Percentiles rank a stretch among this genome's conserved stretches.
phyloP scores from a whole-genome alignment of 2,797 vertebrate genomes.

The Simalia tracyae region DNA sequence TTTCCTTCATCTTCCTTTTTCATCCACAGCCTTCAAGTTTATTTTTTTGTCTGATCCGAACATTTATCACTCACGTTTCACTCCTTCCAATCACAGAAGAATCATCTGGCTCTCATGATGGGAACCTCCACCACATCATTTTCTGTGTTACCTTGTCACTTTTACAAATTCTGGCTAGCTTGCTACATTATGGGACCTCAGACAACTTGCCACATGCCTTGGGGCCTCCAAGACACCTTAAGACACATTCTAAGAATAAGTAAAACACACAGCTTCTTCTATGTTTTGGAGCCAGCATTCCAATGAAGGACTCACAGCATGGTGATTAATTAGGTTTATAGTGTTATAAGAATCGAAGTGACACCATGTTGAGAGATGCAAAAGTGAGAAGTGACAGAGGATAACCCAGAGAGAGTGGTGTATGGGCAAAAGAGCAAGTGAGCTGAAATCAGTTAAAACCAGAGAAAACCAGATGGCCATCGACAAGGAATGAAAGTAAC shows the following conservation, averaged over 20 bases:
- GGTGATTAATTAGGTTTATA: not conserved
- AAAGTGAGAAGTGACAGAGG: too few relatives aligned
- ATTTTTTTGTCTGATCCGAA: not conserved
- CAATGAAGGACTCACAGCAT: not conserved
- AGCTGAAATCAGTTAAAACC: too few relatives aligned
- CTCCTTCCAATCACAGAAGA: not conserved
- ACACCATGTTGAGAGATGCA: too few relatives aligned
- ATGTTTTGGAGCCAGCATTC: not conserved
- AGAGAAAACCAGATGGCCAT: too few relatives aligned
- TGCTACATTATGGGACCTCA: not conserved
- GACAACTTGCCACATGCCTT: too few relatives aligned
- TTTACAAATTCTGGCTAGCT: not conserved
- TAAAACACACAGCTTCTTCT: not conserved
- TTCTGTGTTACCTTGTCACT: not conserved
- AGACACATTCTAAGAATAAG: not conserved
- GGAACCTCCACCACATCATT: not conserved
- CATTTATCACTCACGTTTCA: not conserved
- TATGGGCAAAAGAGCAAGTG: too few relatives aligned
- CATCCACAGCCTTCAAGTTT: not conserved
- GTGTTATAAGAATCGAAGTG: too few relatives aligned
- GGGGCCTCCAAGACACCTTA: too few relatives aligned
- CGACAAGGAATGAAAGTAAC: too few relatives aligned
- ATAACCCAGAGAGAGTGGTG: too few relatives aligned
- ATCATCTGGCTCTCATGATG: not conserved
- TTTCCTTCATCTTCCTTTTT: not conserved